Conservation (phyloP, 64 coral and sea anemone species). For the Montipora foliosa region DNA sequence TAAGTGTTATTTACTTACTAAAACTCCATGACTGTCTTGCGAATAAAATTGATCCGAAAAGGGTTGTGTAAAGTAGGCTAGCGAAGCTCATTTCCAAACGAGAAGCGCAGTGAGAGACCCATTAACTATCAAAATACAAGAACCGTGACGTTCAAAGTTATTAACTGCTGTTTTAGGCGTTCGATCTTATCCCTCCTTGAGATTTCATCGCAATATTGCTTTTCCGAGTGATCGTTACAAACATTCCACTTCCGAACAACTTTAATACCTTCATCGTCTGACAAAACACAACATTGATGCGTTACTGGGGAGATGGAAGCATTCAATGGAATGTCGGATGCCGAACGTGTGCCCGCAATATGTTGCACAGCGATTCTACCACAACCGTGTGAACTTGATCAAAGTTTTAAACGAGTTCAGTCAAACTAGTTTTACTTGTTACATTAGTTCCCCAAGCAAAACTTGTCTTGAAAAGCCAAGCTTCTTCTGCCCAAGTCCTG, state of each 20-base stretch:
- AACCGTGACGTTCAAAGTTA: neutral
- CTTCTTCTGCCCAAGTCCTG: too few species aligned
- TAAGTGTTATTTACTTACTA: neutral
- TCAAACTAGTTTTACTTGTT: too few species aligned
- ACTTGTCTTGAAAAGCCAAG: too few species aligned
- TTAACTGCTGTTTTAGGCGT: neutral
- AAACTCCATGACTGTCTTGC: neutral
- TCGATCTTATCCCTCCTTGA: neutral
- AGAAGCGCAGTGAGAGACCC: neutral
- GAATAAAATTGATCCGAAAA: neutral
- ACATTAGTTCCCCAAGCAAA: too few species aligned
- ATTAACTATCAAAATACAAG: neutral
- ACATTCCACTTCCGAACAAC: neutral
- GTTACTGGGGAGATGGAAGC: slow-evolving; percentile 17
- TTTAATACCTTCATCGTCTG: neutral
- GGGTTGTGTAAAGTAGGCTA: neutral
- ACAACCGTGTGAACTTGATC: too few species aligned
- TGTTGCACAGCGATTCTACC: neutral
- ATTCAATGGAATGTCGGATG: neutral
- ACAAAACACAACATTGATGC: neutral
- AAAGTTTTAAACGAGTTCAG: too few species aligned
- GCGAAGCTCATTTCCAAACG: neutral
- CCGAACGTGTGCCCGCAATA: neutral
- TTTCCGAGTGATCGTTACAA: neutral
- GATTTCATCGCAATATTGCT: neutral